phyloP scores from a whole-genome alignment of 2,888 invertebrate genomes.

The Seira musarum region DNA sequence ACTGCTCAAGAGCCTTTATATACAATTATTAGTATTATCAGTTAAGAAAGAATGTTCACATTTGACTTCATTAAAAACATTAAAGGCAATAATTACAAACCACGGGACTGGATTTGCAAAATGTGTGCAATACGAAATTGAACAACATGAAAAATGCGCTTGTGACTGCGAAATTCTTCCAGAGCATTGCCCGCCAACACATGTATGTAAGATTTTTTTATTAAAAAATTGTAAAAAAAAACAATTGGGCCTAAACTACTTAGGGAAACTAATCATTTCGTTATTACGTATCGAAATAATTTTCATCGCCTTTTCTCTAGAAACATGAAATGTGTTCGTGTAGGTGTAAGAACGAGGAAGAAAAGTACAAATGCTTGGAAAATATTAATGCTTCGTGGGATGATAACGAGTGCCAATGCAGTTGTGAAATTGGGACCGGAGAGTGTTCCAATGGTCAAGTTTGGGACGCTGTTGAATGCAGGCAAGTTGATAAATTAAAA shows the following conservation, averaged over 20 bases:
- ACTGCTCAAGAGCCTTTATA: not conserved
- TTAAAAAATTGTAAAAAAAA: no score
- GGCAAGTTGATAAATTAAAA: slow-evolving; percentile 23
- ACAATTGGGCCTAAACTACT: not conserved
- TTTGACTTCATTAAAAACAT: not conserved
- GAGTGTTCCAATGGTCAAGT: slow-evolving; percentile 24
- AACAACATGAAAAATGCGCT: slow-evolving; percentile 54
- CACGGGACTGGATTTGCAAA: slow-evolving; percentile 1
- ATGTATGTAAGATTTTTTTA: slow-evolving; percentile 44
- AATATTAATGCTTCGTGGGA: slow-evolving; percentile 41
- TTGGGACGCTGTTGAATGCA: slow-evolving; percentile 51
- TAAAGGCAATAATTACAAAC: slow-evolving; percentile 25
- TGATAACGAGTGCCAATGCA: slow-evolving; percentile 52
- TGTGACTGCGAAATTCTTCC: slow-evolving; percentile 47
- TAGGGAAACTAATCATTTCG: not conserved
- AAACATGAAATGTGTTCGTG: slow-evolving; percentile 52
- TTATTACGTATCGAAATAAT: not conserved
- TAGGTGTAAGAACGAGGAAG: slow-evolving; percentile 42
- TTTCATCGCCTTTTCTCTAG: slow-evolving; percentile 7
- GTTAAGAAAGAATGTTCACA: not conserved
- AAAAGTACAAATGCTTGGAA: slow-evolving; percentile 39
- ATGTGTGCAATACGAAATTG: slow-evolving; percentile 55
- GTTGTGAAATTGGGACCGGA: slow-evolving; percentile 25
- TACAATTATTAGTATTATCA: no score
- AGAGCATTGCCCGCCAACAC: slow-evolving; percentile 51